Conservation (phyloP, 2,113 vertebrate species). For the Copsychus sechellarum region DNA sequence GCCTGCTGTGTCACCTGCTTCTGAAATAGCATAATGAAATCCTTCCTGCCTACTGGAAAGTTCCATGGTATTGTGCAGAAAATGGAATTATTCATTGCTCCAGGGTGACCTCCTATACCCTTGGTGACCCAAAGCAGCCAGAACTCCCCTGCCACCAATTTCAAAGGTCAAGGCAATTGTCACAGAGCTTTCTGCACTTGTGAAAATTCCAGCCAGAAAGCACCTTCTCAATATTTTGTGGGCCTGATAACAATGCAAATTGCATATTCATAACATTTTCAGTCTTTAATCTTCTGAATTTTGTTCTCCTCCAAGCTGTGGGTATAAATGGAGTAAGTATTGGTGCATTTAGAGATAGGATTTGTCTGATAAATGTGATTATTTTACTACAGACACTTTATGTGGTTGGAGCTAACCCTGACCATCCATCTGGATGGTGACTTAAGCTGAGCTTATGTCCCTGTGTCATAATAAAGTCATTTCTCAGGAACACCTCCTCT, state of each 20-base stretch:
- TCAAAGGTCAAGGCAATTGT: not conserved
- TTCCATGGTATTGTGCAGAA: not conserved
- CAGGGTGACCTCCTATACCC: not conserved
- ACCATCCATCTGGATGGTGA: not conserved
- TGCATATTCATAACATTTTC: not conserved
- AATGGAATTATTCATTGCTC: not conserved
- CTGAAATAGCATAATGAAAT: not conserved
- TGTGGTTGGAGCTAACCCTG: rapidly evolving
- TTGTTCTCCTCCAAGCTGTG: not conserved
- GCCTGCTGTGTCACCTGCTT: not conserved
- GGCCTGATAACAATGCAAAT: not conserved
- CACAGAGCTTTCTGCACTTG: not conserved
- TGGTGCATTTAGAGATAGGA: not conserved
- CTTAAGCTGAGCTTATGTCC: not conserved
- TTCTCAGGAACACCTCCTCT: not conserved
- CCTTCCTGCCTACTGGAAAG: not conserved
- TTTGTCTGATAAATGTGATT: not conserved
- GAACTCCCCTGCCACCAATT: not conserved
- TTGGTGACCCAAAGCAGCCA: not conserved
- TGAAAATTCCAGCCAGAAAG: not conserved
- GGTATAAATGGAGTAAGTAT: not conserved
- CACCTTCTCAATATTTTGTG: not conserved
- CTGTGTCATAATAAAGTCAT: not conserved
- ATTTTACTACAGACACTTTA: not conserved
- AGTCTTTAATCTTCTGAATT: not conserved